Evolutionary conservation across 2,888 invertebrate species (phyloP), one percentile per base, ranked within the genome.

Genomic region (Linnaemya tessellans): DNA sequence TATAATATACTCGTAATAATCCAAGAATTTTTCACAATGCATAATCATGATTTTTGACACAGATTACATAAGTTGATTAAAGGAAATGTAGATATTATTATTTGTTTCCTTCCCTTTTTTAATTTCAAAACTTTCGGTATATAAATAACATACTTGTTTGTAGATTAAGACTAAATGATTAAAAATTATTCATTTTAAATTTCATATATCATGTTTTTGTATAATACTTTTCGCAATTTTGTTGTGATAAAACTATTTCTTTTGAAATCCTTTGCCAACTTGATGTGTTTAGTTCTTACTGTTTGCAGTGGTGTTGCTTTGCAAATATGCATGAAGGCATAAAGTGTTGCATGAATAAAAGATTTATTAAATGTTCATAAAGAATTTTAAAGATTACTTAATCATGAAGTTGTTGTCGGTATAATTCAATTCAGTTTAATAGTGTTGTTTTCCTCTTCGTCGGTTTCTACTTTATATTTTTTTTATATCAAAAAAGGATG

Each of bases 311-410:
- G 35, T 68, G 41, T 67, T 78, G 41, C 43, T 73, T 65, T 73
- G 78, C 83, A 87, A 87, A 87, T 85, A 73, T 67, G 79, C 85
- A 87, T 87, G 79, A 87, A 81, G 75, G 77, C 79, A 80, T 84
- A 84, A 81, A 85, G 79, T 71, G 71, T 73, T 73, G 74, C 75
- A 80, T 75, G 84, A 87, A 87, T 87, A 87, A 85, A 87, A 87
- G 88, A 88, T 88, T 88, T 88, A 88, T 87, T 88, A 88, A 88
- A 87, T 86, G 83, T 87, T 83, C 86, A 87, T 85, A 86, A 84
- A 83, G 78, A 84, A 79, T 87, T 84, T 81, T 77, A 75, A 84
- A 86, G 84, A 87, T 87, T 88, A 49, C 30, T 87, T 88, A 87
- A 87, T 87, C 87, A 86, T 84, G 86, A 84, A 86, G 85, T 71